phyloP scores from a whole-genome alignment of 37 sponge, comb jelly and placozoan species.

The Axinella damicornis region DNA sequence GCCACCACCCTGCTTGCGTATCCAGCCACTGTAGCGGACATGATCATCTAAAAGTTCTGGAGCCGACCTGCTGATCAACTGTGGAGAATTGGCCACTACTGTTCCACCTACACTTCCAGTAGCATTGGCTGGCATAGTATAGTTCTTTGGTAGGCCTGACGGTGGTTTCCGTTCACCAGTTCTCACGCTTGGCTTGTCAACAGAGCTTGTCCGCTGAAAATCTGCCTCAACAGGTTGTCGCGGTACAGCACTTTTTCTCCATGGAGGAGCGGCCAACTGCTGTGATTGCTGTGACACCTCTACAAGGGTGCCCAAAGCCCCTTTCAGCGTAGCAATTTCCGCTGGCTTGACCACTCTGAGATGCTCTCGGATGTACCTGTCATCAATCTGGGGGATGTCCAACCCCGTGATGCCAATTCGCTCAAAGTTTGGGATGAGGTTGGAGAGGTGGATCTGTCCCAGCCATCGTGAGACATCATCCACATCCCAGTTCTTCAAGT shows the following conservation, averaged over 20 bases:
- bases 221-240: no score
- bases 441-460: constrained; percentile 25
- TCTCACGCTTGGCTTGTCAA: no score
- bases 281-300: not conserved
- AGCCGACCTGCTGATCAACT: constrained; percentile 40
- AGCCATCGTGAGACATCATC: constrained; percentile 66
- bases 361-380: constrained; percentile 19
- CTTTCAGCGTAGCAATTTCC: constrained; percentile 37
- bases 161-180: no score
- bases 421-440: constrained; percentile 66
- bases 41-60: constrained; percentile 54
- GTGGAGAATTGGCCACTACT: not conserved
- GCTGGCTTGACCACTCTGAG: constrained; percentile 56
- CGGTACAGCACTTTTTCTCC: no score
- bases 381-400: constrained; percentile 17
- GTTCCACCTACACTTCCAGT: no score
- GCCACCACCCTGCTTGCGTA: constrained; percentile 82
- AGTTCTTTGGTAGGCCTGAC: no score
- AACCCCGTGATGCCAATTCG: constrained; percentile 23
- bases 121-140: no score
- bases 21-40: constrained; percentile 82
- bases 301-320: constrained; percentile 24
- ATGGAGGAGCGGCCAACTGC: no score
- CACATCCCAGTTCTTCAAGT: constrained; percentile 21
- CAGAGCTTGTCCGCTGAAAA: no score